phyloP scores from a whole-genome alignment of 2,888 invertebrate genomes.

The Cephus sareptanus region DNA sequence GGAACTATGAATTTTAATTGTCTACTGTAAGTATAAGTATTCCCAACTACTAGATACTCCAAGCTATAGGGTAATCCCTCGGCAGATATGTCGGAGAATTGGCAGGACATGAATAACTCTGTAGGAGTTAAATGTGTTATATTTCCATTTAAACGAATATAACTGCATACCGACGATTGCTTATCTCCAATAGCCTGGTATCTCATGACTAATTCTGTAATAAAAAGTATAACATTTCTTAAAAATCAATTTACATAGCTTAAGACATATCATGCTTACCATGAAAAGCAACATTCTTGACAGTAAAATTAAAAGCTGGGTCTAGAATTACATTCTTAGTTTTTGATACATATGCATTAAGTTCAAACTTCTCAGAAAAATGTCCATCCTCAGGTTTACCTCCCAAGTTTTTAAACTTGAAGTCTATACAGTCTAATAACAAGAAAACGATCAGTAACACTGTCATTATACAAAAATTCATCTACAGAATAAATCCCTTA shows the following conservation, averaged over 20 bases:
- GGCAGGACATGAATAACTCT: conserved; percentile 52
- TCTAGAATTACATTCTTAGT: conserved; percentile 20
- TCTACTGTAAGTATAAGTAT: conserved; percentile 48
- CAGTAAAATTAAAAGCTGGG: conserved; percentile 57
- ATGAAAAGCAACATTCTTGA: conserved; percentile 45
- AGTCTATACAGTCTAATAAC: conserved; percentile 42
- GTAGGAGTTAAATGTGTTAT: conserved; percentile 24
- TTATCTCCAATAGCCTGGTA: conserved; percentile 48
- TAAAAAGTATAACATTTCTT: conserved; percentile 2
- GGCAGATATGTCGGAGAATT: conserved; percentile 42
- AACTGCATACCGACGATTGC: conserved; percentile 43
- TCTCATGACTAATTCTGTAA: conserved; percentile 46
- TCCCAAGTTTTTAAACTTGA: conserved; percentile 43
- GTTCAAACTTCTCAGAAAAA: conserved; percentile 39
- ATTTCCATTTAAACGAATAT: conserved; percentile 38
- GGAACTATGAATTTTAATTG: conserved; percentile 57
- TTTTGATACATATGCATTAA: conserved; percentile 47
- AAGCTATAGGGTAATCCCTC: conserved; percentile 49
- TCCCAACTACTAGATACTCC: conserved; percentile 44
- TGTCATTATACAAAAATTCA: background rate
- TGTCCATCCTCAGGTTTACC: conserved; percentile 32
- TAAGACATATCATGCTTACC: conserved; percentile 38
- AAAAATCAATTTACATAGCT: background rate
- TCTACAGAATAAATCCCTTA: background rate
- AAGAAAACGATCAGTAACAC: background rate